phyloP scores from a whole-genome alignment of 2,113 vertebrate species.

The Capreolus pygargus region DNA sequence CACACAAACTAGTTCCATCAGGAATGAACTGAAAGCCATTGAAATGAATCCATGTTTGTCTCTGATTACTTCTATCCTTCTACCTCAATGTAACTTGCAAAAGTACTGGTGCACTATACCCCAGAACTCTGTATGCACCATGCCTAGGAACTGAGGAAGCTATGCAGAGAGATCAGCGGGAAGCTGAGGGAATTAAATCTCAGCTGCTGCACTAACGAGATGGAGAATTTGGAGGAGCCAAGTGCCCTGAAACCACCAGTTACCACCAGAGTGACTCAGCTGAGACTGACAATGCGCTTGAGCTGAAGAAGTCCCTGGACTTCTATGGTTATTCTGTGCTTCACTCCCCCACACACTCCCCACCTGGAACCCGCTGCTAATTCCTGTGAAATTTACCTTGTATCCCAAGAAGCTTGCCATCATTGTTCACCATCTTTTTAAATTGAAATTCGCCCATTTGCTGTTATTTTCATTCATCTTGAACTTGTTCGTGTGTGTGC shows the following conservation, averaged over 20 bases:
- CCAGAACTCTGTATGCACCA: not conserved
- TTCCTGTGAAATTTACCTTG: not conserved
- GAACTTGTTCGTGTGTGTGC: not conserved
- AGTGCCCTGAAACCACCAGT: not conserved
- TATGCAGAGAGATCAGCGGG: not conserved
- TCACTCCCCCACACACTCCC: not conserved
- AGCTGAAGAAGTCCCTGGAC: accelerated
- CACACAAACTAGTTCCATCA: not conserved
- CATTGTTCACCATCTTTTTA: not conserved
- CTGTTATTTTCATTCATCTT: not conserved
- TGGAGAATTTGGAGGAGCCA: not conserved
- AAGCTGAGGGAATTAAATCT: not conserved
- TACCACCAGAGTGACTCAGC: not conserved
- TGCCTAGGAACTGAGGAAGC: not conserved
- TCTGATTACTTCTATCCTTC: not conserved
- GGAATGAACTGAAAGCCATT: not conserved
- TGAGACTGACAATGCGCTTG: not conserved
- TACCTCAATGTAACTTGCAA: not conserved
- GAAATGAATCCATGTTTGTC: not conserved
- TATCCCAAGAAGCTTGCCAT: not conserved
- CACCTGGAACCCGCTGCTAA: not conserved
- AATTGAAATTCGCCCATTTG: not conserved
- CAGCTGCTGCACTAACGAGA: not conserved
- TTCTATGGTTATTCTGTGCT: not conserved
- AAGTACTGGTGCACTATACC: not conserved